Conservation (phyloP, 2,888 invertebrate genomes). For the Deroplatys truncata region DNA sequence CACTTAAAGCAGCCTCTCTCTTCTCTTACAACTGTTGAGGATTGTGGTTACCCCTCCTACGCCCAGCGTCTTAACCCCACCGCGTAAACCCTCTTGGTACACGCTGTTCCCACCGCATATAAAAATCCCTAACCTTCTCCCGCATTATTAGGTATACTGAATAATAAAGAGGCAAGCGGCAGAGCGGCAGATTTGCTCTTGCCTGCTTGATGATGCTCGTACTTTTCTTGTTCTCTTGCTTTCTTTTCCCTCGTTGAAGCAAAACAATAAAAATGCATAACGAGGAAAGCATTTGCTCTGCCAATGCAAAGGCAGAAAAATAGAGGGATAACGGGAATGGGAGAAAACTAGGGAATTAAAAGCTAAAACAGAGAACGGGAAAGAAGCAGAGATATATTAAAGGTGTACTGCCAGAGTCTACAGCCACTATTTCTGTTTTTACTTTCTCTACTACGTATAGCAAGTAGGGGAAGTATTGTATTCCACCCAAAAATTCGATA, state of each 20-base stretch:
- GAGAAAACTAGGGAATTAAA: not conserved
- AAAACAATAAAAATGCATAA: not conserved
- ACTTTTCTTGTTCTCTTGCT: not conserved
- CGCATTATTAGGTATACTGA: conserved; percentile 14
- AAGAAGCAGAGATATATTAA: not conserved
- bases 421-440: too few relatives aligned
- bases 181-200: not conserved
- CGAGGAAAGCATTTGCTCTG: not conserved
- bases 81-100: not conserved
- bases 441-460: too few relatives aligned
- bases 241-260: not conserved
- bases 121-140: conserved; percentile 11
- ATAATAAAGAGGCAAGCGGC: conserved; percentile 5
- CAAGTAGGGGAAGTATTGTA: too few relatives aligned
- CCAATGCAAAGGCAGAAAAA: not conserved
- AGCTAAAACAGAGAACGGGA: not conserved
- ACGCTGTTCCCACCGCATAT: conserved; percentile 12
- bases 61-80: too few relatives aligned
- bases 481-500: too few relatives aligned
- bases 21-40: not conserved
- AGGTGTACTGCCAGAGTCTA: not conserved
- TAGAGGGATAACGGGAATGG: too few relatives aligned
- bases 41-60: not conserved
- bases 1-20: not conserved
- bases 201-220: not conserved